A percentile compares a stretch with the other conserved stretches of the same genome.
These are phyloP conservation scores for Archivesica marissinica DNA, from an alignment of 1,140 invertebrate species.

Conservation along the genomic window DNA sequence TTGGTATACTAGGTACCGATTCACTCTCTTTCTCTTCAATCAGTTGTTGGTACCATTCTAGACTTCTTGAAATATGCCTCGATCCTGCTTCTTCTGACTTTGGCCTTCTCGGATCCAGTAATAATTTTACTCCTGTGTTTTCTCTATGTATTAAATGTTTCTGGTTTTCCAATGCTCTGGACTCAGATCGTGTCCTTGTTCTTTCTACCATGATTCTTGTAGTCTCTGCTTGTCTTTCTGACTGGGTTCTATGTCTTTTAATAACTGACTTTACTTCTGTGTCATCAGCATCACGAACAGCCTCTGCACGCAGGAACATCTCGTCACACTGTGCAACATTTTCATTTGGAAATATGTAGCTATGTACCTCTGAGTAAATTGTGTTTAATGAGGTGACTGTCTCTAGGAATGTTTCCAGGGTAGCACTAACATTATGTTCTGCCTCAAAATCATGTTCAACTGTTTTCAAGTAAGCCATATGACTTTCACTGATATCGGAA, in stretches of 20 bases:
- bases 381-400: neutral
- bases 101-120: neutral
- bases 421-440: neutral
- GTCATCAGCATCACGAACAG: neutral
- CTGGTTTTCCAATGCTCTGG: neutral
- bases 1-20: neutral
- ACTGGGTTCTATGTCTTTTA: neutral
- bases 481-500: neutral
- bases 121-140: neutral
- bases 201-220: neutral
- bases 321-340: neutral
- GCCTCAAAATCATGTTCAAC: conserved; percentile 25
- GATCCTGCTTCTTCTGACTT: no score
- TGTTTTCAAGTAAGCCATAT: conserved; percentile 2
- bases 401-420: neutral
- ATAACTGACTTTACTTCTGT: neutral
- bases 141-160: neutral
- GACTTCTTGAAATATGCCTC: neutral
- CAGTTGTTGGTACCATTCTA: conserved; percentile 2
- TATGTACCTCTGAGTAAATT: conserved; percentile 15
- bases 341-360: neutral
- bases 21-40: neutral
- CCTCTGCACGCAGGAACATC: neutral
- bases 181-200: neutral
- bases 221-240: neutral